Evolutionary conservation across 2,888 invertebrate genomes (phyloP).

Genomic region (Dasypogon diadema): DNA sequence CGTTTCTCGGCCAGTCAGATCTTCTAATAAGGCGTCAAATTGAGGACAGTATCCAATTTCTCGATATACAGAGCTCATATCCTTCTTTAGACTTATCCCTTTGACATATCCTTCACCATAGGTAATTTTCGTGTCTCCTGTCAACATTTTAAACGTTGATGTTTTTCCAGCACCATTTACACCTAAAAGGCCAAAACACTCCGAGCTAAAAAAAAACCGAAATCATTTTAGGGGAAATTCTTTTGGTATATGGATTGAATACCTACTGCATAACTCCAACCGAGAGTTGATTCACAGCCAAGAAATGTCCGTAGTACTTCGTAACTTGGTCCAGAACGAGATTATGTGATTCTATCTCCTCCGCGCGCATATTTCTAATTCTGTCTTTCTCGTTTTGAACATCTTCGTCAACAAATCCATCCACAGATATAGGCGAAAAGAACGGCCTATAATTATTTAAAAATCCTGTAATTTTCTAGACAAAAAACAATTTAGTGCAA

Average conservation of each 20-base stretch:
- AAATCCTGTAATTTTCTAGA: too few species aligned
- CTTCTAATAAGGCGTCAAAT: constrained; percentile 79
- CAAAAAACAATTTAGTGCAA: too few species aligned
- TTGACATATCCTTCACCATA: constrained; percentile 79
- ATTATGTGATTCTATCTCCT: constrained; percentile 68
- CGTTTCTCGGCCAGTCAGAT: constrained; percentile 79
- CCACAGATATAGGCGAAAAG: constrained; percentile 65
- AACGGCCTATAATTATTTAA: too few species aligned
- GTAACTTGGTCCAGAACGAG: constrained; percentile 75
- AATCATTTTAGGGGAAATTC: background rate
- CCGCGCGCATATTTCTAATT: constrained; percentile 67
- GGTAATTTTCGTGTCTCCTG: constrained; percentile 81
- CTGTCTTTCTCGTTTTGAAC: constrained; percentile 72
- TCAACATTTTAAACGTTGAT: constrained; percentile 90
- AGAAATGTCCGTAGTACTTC: constrained; percentile 80
- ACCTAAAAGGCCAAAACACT: constrained; percentile 86
- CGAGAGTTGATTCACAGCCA: constrained; percentile 84
- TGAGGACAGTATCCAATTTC: constrained; percentile 81
- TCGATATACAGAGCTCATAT: constrained; percentile 73
- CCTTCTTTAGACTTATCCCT: constrained; percentile 70
- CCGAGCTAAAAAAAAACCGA: constrained; percentile 70
- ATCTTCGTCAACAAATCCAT: constrained; percentile 70
- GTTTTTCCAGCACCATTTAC: constrained; percentile 92
- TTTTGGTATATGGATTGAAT: background rate
- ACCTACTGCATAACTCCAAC: constrained; percentile 68